Conservation (phyloP, 2,113 vertebrate genomes). For the Hippocampus barbouri region DNA sequence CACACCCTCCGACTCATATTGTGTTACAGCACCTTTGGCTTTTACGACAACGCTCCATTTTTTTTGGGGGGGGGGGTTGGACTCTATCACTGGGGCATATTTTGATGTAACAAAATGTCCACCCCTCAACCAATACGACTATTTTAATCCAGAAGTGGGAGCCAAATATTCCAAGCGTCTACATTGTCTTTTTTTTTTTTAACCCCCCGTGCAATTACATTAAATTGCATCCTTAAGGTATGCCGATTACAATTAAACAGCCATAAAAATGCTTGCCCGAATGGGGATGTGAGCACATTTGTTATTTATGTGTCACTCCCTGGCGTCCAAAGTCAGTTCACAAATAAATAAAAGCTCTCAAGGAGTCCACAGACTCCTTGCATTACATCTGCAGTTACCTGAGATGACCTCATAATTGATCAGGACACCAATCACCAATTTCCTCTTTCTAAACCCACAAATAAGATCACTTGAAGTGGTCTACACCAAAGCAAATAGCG, state of each 20-base stretch:
- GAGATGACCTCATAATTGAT: conserved; percentile 20
- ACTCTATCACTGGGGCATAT: too few species aligned
- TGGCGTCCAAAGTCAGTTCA: conserved; percentile 28
- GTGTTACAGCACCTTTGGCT: too few species aligned
- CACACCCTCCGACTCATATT: too few species aligned
- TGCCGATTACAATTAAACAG: conserved; percentile 34
- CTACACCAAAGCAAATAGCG: neutral
- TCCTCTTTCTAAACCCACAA: conserved; percentile 3
- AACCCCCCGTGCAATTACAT: neutral
- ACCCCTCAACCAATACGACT: too few species aligned
- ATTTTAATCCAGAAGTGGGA: neutral
- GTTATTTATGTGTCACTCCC: conserved; percentile 47
- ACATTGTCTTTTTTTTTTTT: neutral
- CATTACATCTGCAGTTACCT: neutral
- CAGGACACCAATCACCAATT: neutral
- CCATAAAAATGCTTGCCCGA: conserved; percentile 26
- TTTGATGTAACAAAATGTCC: too few species aligned
- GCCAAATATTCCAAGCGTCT: neutral
- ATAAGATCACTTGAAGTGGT: neutral
- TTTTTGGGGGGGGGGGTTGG: too few species aligned
- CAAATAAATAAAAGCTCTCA: conserved; percentile 45
- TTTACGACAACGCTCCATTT: too few species aligned
- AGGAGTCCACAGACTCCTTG: conserved; percentile 20
- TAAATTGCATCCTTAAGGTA: neutral
- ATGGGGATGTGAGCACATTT: conserved; percentile 24